Percentiles rank a stretch among this genome's conserved stretches.
These are phyloP conservation scores for Drosophila borborema DNA, from an alignment of 2,888 invertebrate species.

Conservation along the genomic window DNA sequence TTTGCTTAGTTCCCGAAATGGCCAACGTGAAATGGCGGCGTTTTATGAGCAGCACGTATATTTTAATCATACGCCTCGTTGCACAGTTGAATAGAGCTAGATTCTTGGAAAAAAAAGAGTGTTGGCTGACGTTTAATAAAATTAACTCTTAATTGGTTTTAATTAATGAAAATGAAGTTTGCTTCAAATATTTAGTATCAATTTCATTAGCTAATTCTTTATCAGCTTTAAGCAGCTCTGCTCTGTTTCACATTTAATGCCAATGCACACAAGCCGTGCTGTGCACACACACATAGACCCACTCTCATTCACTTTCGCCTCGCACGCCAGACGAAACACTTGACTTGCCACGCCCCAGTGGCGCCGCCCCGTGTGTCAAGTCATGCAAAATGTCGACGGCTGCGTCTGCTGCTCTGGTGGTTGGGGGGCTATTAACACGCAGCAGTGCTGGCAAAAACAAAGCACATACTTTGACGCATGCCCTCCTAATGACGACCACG, in stretches of 20 bases:
- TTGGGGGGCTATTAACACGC: slow-evolving; percentile 74
- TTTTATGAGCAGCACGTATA: slow-evolving; percentile 3
- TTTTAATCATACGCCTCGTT: slow-evolving; percentile 50
- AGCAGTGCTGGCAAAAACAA: slow-evolving; percentile 59
- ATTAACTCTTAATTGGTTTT: background rate
- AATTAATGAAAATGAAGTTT: background rate
- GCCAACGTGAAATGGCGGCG: slow-evolving; percentile 13
- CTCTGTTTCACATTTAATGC: slow-evolving; percentile 12
- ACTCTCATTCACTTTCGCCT: slow-evolving; percentile 52
- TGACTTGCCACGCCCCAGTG: slow-evolving; percentile 40
- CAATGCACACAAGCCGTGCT: slow-evolving; percentile 11
- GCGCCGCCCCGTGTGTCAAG: slow-evolving; percentile 43
- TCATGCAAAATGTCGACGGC: slow-evolving; percentile 48
- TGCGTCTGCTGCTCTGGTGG: slow-evolving; percentile 37
- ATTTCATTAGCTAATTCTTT: background rate
- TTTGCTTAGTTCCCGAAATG: slow-evolving; percentile 37
- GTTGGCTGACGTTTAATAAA: background rate
- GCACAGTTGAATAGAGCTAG: slow-evolving; percentile 7
- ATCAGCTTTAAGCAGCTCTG: slow-evolving; percentile 2
- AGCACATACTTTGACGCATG: slow-evolving; percentile 74
- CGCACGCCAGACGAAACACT: slow-evolving; percentile 39
- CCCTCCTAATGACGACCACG: slow-evolving; percentile 77
- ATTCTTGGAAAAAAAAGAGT: background rate
- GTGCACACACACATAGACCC: slow-evolving; percentile 3
- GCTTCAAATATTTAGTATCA: background rate